These are phyloP conservation scores for Dipodomys spectabilis DNA, from an alignment of 2,113 vertebrate species.

Conservation along the genomic window DNA sequence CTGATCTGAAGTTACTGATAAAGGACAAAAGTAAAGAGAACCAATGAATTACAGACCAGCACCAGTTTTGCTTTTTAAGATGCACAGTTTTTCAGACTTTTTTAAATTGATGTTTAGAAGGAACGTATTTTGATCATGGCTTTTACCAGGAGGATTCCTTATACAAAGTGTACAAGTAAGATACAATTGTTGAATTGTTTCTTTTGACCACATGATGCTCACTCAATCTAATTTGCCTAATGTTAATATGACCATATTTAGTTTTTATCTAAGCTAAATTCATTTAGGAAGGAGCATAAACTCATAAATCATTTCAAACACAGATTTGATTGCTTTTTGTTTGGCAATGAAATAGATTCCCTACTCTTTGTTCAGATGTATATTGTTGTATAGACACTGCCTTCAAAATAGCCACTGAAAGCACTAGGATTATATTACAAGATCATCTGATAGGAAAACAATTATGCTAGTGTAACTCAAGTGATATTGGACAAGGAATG, in stretches of 20 bases:
- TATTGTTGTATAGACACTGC: background rate
- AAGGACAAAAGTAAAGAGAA: background rate
- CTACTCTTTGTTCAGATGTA: background rate
- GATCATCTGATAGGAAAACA: constrained; percentile 49
- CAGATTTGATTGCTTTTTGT: background rate
- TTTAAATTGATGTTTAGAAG: background rate
- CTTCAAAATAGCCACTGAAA: constrained; percentile 34
- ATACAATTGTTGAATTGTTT: constrained; percentile 2
- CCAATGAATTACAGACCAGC: background rate
- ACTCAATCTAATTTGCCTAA: background rate
- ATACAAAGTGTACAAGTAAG: background rate
- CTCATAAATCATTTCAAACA: constrained; percentile 38
- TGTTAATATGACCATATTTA: background rate
- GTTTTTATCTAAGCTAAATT: constrained; percentile 25
- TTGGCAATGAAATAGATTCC: background rate
- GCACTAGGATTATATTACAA: constrained; percentile 39
- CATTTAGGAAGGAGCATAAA: background rate
- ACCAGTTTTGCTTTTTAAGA: background rate
- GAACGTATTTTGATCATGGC: background rate
- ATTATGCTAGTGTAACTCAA: constrained; percentile 54
- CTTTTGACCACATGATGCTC: background rate
- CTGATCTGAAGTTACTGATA: background rate
- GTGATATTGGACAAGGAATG: constrained; percentile 47
- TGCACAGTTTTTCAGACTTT: background rate
- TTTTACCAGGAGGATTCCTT: background rate